Conservation (phyloP, 2,797 vertebrate species). For the Parauchenoglanis ngamensis region DNA sequence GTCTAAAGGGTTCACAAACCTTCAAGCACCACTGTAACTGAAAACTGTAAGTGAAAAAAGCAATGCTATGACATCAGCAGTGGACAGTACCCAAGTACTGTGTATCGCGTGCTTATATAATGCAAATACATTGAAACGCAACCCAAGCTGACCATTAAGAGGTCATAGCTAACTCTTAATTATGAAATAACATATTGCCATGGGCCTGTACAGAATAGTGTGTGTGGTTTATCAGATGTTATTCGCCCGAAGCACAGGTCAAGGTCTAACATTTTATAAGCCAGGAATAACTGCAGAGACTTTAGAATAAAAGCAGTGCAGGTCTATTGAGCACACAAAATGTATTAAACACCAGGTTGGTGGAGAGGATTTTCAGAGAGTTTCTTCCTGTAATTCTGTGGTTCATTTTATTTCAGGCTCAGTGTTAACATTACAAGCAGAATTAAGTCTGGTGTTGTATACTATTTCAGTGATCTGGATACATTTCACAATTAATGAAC, state of each 20-base stretch:
- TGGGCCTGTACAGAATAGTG: neutral
- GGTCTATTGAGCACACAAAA: neutral
- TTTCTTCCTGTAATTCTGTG: neutral
- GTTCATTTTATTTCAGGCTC: neutral
- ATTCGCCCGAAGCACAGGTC: neutral
- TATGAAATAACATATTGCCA: neutral
- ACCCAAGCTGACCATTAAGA: conserved; percentile 5
- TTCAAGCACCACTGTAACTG: no score
- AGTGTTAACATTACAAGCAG: neutral
- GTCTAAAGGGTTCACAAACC: no score
- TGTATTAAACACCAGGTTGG: neutral
- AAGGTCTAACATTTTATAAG: neutral
- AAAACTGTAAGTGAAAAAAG: neutral
- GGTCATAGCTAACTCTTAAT: neutral
- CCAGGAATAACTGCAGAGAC: neutral
- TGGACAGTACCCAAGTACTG: neutral
- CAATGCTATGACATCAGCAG: neutral
- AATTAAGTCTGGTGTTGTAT: neutral
- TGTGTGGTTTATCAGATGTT: neutral
- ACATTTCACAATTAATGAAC: neutral
- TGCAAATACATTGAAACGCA: neutral
- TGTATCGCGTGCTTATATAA: neutral
- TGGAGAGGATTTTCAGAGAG: neutral
- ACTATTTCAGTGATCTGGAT: neutral
- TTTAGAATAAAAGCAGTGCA: neutral